phyloP scores from a whole-genome alignment of 1,140 invertebrate species.

The Onthophagus taurus region DNA sequence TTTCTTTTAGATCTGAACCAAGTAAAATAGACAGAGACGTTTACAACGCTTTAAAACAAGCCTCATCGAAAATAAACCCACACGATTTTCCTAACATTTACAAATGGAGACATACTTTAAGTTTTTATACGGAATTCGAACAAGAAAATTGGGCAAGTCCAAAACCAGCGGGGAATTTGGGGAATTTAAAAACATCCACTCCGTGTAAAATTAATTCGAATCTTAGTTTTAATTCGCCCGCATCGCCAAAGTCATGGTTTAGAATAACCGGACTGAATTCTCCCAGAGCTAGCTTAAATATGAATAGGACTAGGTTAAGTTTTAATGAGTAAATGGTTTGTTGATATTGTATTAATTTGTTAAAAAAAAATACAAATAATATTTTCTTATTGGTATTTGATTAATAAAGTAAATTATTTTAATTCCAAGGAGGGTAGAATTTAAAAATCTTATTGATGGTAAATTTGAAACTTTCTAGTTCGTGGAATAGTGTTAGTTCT shows the following conservation, averaged over 20 bases:
- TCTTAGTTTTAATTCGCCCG: background rate
- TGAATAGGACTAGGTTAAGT: conserved; percentile 41
- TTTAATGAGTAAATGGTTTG: conserved; percentile 38
- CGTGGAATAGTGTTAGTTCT: too few relatives aligned
- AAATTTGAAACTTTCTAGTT: too few relatives aligned
- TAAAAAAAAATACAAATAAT: background rate
- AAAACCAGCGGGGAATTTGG: too few relatives aligned
- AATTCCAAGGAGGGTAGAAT: too few relatives aligned
- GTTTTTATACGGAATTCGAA: conserved; percentile 43
- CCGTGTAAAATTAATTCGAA: conserved; percentile 11
- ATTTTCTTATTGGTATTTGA: too few relatives aligned
- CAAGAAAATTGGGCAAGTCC: conserved; percentile 41
- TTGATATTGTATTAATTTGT: conserved; percentile 3
- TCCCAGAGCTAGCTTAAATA: conserved; percentile 38
- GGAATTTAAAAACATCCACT: conserved; percentile 14
- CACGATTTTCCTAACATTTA: conserved; percentile 55
- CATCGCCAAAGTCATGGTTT: conserved; percentile 38
- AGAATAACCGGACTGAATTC: conserved; percentile 48
- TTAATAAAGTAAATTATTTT: too few relatives aligned
- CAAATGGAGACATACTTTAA: conserved; percentile 54
- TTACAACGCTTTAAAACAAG: conserved; percentile 49
- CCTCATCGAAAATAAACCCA: conserved; percentile 40
- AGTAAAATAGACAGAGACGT: conserved; percentile 62
- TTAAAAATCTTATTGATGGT: too few relatives aligned
- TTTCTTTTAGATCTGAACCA: conserved; percentile 47